These are phyloP conservation scores for Leptopilina boulardi DNA, from an alignment of 1,140 invertebrate species.

Conservation along the genomic window DNA sequence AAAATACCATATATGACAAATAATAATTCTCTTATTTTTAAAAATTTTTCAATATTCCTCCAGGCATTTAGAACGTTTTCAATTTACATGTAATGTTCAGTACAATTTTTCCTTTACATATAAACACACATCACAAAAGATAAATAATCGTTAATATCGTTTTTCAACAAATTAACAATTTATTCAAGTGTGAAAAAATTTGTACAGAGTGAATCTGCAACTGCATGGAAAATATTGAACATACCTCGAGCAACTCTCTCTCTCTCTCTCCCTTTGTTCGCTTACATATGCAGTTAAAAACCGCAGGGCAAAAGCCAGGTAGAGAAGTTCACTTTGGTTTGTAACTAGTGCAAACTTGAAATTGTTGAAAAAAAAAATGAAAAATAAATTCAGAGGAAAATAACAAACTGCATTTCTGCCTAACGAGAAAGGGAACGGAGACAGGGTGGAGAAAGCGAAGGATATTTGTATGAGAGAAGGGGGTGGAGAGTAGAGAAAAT, in stretches of 20 bases:
- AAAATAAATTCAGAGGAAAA: conserved; percentile 38
- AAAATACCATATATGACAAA: no score
- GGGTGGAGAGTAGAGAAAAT: conserved; percentile 61
- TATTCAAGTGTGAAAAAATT: neutral
- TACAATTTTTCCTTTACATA: no score
- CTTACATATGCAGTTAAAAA: conserved; percentile 34
- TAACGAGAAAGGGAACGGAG: conserved; percentile 48
- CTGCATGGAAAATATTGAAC: neutral
- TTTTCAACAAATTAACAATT: neutral
- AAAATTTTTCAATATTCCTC: no score
- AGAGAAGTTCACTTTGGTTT: conserved; percentile 35
- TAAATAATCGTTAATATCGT: neutral
- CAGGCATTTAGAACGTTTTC: no score
- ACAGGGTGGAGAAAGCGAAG: conserved; percentile 42
- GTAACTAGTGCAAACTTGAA: conserved; percentile 31
- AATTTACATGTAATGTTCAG: no score
- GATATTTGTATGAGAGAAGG: conserved; percentile 34
- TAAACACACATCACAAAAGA: no score
- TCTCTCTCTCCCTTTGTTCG: conserved; percentile 33
- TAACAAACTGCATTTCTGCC: conserved; percentile 45
- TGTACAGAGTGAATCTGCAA: neutral
- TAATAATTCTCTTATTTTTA: no score
- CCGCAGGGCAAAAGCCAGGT: conserved; percentile 33
- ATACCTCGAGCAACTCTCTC: conserved; percentile 9
- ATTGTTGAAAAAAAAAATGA: conserved; percentile 44